Evolutionary conservation across 2,888 invertebrate genomes (phyloP).

Genomic region (Agrochola circellaris): DNA sequence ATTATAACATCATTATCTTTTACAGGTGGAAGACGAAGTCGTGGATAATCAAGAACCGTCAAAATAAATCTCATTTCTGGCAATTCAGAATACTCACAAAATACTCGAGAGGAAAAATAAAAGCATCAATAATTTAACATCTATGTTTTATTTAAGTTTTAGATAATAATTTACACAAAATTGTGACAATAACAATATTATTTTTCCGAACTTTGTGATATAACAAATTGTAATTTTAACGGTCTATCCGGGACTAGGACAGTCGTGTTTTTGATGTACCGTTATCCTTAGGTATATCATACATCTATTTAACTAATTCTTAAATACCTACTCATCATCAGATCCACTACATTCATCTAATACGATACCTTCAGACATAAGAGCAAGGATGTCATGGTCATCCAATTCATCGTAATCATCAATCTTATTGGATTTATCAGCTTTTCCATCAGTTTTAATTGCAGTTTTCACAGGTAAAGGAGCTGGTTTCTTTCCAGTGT

Average conservation of each 20-base stretch:
- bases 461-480: conserved; percentile 12
- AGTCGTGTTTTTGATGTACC: neutral
- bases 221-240: neutral
- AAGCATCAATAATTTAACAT: neutral
- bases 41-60: conserved; percentile 73
- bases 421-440: conserved; percentile 16
- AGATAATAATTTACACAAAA: conserved; percentile 30
- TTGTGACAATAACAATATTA: conserved; percentile 32
- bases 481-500: conserved; percentile 16
- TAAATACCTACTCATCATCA: conserved; percentile 73
- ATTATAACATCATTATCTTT: conserved; percentile 49
- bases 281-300: conserved; percentile 8
- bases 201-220: conserved; percentile 3
- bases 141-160: conserved; percentile 37
- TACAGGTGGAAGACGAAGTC: conserved; percentile 85
- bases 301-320: neutral
- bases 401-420: conserved; percentile 80
- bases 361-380: conserved; percentile 83
- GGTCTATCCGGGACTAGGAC: conserved; percentile 4
- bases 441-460: conserved; percentile 6
- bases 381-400: conserved; percentile 81
- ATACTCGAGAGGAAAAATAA: conserved; percentile 46
- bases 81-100: conserved; percentile 47
- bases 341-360: conserved; percentile 84
- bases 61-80: conserved; percentile 68